phyloP scores from a whole-genome alignment of 2,797 vertebrate species.

The Rhadinocentrus ornatus region DNA sequence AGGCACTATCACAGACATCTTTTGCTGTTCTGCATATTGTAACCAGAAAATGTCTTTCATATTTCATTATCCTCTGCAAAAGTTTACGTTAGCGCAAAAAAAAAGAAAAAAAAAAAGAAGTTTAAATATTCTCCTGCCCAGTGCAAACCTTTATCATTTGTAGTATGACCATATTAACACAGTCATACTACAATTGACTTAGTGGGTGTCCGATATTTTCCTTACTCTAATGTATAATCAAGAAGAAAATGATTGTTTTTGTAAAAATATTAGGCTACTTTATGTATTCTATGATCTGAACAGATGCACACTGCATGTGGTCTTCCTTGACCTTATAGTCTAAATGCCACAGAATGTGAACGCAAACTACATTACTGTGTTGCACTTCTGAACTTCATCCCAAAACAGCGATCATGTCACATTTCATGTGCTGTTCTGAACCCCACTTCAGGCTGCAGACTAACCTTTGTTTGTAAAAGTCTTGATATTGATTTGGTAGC shows the following conservation, averaged over 20 bases:
- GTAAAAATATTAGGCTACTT: not conserved
- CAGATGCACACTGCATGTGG: not conserved
- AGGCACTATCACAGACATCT: conserved; percentile 38
- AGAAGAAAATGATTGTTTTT: not conserved
- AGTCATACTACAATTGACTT: not conserved
- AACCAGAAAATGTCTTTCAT: conserved; percentile 50
- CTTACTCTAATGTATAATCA: not conserved
- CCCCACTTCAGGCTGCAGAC: no score
- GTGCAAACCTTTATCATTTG: not conserved
- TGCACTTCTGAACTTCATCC: no score
- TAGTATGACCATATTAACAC: not conserved
- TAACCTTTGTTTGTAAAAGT: no score
- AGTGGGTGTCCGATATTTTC: not conserved
- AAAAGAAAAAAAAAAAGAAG: not conserved
- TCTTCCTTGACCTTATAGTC: no score
- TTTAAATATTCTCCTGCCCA: not conserved
- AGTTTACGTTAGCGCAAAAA: conserved; percentile 1
- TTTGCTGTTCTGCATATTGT: conserved; percentile 38
- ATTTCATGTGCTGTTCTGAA: no score
- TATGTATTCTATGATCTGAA: not conserved
- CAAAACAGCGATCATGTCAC: no score
- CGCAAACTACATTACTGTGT: no score
- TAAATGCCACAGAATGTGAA: no score
- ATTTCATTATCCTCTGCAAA: conserved; percentile 51
- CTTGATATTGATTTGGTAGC: no score